phyloP scores from a whole-genome alignment of 2,797 vertebrate genomes.

The Geotrypetes seraphini region DNA sequence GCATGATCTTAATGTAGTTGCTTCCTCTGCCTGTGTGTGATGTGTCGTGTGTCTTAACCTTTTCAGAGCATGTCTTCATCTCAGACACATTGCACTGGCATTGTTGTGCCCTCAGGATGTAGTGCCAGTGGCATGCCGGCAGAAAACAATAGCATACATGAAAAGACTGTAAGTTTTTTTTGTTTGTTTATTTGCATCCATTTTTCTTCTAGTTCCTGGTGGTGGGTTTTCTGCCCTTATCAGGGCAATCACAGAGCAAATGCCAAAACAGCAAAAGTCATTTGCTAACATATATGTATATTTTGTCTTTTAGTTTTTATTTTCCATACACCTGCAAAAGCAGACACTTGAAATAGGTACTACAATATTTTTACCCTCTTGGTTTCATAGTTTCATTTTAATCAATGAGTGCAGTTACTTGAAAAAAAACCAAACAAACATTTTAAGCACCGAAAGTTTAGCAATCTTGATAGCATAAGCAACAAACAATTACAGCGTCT shows the following conservation, averaged over 20 bases:
- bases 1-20: background rate
- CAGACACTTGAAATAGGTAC: too few relatives aligned
- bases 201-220: constrained; percentile 38
- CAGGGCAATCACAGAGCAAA: background rate
- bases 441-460: too few relatives aligned
- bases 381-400: too few relatives aligned
- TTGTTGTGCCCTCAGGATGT: constrained; percentile 46
- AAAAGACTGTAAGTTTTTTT: constrained; percentile 78
- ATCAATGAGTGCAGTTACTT: too few relatives aligned
- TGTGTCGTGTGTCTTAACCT: constrained; percentile 72
- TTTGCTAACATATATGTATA: background rate
- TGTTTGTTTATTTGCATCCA: constrained; percentile 13
- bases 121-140: constrained; percentile 60
- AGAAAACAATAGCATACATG: constrained; percentile 66
- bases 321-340: too few relatives aligned
- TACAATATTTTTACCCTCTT: too few relatives aligned
- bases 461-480: too few relatives aligned
- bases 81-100: constrained; percentile 58
- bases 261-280: background rate
- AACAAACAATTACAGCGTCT: constrained; percentile 9
- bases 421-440: too few relatives aligned
- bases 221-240: constrained; percentile 33
- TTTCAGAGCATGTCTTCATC: constrained; percentile 88
- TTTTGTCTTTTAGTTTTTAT: constrained; percentile 10
- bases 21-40: constrained; percentile 32